Conservation (phyloP, 2,113 vertebrate species). For the Alectura lathami region DNA sequence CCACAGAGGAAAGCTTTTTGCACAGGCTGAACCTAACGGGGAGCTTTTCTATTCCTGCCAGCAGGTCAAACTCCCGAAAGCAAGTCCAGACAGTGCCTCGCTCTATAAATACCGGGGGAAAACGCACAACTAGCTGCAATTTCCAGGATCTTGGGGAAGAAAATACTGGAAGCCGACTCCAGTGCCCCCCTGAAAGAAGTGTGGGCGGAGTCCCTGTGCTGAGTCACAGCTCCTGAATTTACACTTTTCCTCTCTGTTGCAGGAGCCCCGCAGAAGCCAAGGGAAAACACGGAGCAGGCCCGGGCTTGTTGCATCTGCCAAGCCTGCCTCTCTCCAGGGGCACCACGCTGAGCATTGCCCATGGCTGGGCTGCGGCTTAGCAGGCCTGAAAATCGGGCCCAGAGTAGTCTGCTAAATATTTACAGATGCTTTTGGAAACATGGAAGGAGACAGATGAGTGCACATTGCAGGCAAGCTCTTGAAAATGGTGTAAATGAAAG, state of each 20-base stretch:
- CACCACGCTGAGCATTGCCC: not conserved
- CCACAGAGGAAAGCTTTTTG: not conserved
- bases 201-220: not conserved
- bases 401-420: not conserved
- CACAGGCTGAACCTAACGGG: not conserved
- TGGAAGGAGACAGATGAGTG: not conserved
- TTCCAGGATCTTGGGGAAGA: not conserved
- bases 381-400: not conserved
- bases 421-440: not conserved
- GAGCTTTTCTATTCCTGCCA: not conserved
- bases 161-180: not conserved
- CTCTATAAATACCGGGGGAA: slow-evolving; percentile 20
- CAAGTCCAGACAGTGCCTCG: not conserved
- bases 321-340: not conserved
- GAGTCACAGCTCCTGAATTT: not conserved
- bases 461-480: not conserved
- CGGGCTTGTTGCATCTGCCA: not conserved
- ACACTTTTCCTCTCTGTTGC: not conserved
- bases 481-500: not conserved
- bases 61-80: not conserved
- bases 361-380: not conserved
- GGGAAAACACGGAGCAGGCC: not conserved
- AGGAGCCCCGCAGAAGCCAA: not conserved
- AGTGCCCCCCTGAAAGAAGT: not conserved
- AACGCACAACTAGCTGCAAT: not conserved